phyloP scores from a whole-genome alignment of 2,888 invertebrate genomes.

The Thelaira solivaga region DNA sequence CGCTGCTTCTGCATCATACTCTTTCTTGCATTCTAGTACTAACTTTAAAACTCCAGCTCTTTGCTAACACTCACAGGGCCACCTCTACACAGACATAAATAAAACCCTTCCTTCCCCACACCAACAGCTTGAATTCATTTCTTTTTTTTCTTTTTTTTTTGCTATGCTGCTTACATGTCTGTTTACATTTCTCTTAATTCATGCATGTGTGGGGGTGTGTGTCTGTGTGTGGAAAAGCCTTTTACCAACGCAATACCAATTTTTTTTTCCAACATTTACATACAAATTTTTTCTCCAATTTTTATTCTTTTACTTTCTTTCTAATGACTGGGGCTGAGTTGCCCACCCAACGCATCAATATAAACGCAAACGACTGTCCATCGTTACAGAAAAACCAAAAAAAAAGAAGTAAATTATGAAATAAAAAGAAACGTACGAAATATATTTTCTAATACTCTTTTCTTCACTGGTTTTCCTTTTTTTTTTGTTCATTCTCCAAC shows the following conservation, averaged over 20 bases:
- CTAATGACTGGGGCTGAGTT: conserved; percentile 39
- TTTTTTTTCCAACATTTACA: conserved; percentile 40
- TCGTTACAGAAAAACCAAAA: neutral
- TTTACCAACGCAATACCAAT: conserved; percentile 49
- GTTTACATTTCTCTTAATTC: conserved; percentile 29
- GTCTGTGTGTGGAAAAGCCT: conserved; percentile 25
- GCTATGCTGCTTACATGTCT: conserved; percentile 36
- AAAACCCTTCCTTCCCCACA: neutral
- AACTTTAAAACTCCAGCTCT: neutral
- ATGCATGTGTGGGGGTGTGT: conserved; percentile 6
- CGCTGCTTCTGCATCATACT: conserved; percentile 1
- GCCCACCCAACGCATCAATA: conserved; percentile 54
- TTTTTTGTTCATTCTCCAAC: too few relatives aligned
- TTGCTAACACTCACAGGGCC: neutral
- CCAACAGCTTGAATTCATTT: neutral
- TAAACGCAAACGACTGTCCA: conserved; percentile 43
- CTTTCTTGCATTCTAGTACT: conserved; percentile 13
- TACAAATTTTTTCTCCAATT: conserved; percentile 35
- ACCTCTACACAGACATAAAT: neutral
- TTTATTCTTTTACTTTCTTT: conserved; percentile 34
- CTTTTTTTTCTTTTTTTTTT: conserved; percentile 23
- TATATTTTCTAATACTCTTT: conserved; percentile 52
- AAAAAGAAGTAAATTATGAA: conserved; percentile 19
- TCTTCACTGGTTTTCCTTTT: too few relatives aligned
- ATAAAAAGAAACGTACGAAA: conserved; percentile 40